phyloP scores from a whole-genome alignment of 2,113 vertebrate genomes.

The Scytalopus superciliaris region DNA sequence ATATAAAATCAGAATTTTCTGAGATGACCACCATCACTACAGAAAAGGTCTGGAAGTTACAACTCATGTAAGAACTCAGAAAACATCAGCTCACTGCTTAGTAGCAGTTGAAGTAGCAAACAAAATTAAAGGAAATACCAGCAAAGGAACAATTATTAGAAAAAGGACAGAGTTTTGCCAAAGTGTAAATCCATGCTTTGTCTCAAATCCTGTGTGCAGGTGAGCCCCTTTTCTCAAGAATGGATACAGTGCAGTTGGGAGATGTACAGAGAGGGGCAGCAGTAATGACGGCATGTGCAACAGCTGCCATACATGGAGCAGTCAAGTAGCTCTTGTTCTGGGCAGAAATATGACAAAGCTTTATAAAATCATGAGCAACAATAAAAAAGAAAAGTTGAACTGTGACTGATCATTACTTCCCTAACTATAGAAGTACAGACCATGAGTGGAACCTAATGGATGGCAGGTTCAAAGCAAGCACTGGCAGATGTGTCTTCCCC shows the following conservation, averaged over 20 bases:
- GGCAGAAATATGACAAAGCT: background rate
- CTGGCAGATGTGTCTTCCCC: background rate
- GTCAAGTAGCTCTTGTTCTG: fast-evolving
- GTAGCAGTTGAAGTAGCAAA: background rate
- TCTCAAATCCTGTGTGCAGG: background rate
- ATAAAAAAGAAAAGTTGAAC: background rate
- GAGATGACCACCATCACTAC: background rate
- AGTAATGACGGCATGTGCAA: fast-evolving
- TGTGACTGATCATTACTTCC: background rate
- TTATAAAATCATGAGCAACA: background rate
- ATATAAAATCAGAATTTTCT: background rate
- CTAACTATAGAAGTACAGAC: background rate
- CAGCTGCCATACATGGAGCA: background rate
- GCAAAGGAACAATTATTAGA: background rate
- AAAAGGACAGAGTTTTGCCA: background rate
- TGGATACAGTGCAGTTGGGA: fast-evolving
- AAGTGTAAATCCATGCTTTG: background rate
- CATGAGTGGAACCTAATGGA: background rate
- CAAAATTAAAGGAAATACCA: background rate
- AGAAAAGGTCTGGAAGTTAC: background rate
- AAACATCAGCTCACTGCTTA: background rate
- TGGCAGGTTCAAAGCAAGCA: background rate
- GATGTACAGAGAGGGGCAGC: background rate
- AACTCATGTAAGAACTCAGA: background rate
- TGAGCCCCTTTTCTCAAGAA: background rate